A percentile compares a stretch with the other conserved stretches of the same genome.
Evolutionary conservation across 2,888 invertebrate species (phyloP).

Genomic region (Tipula lateralis): DNA sequence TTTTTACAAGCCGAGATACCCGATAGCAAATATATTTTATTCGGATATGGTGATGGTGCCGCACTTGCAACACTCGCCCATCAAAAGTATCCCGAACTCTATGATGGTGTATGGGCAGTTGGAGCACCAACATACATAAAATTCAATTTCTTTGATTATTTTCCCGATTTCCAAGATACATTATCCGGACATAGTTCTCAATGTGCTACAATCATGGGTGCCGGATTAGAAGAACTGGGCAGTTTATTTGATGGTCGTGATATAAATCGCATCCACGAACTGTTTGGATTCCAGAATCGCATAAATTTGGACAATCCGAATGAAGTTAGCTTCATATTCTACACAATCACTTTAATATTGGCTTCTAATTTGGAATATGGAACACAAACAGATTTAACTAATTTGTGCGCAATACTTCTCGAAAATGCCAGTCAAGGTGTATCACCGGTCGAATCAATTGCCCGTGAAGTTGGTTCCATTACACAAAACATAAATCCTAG

Average conservation of each 20-base stretch:
- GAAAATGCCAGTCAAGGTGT: not conserved
- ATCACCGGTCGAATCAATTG: not conserved
- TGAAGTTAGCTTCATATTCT: not conserved
- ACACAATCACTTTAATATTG: not conserved
- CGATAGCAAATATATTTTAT: not conserved
- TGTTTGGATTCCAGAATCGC: not conserved
- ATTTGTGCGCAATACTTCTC: not conserved
- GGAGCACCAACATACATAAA: not conserved
- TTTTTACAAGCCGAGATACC: not conserved
- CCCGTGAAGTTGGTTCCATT: not conserved
- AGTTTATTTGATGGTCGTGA: not conserved
- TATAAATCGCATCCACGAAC: not conserved
- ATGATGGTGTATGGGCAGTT: not conserved
- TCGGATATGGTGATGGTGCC: not conserved
- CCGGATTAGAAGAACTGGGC: not conserved
- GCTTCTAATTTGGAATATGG: not conserved
- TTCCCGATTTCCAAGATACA: not conserved
- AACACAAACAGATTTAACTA: not conserved
- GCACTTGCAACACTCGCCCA: not conserved
- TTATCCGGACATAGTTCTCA: not conserved
- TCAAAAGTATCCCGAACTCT: not conserved
- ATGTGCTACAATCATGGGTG: not conserved
- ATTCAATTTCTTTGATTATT: not conserved
- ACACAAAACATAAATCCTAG: not conserved
- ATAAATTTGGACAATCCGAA: not conserved